Percentiles rank a stretch among this genome's conserved stretches.
Conservation (phyloP, 2,888 invertebrate genomes). For the Bellardia bayeri region DNA sequence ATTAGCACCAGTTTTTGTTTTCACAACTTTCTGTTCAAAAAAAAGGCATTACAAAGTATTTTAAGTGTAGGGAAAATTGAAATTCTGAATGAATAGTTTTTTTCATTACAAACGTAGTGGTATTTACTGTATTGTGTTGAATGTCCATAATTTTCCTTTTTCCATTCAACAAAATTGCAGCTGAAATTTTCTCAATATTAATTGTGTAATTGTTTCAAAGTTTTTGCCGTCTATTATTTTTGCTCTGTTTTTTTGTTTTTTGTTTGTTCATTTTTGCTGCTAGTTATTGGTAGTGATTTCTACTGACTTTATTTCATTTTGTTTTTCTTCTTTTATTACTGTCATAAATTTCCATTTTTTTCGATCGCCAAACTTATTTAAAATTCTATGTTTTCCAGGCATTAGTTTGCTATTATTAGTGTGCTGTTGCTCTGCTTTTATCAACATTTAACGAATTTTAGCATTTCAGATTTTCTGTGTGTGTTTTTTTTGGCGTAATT, state of each 20-base stretch:
- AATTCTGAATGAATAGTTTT: no score
- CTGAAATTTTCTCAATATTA: slow-evolving; percentile 43
- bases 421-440: background rate
- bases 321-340: background rate
- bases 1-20: no score
- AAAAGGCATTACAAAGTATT: no score
- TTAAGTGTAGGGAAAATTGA: no score
- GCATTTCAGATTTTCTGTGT: background rate
- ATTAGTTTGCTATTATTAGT: slow-evolving; percentile 9
- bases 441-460: slow-evolving; percentile 4
- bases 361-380: background rate
- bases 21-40: no score
- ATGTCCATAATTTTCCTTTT: background rate
- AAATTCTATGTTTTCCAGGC: slow-evolving; percentile 29
- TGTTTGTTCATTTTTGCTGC: slow-evolving; percentile 1
- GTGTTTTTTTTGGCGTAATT: background rate
- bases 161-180: background rate
- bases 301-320: slow-evolving; percentile 8
- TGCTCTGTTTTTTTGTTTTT: background rate
- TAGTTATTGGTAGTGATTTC: slow-evolving; percentile 25
- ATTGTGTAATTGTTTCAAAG: slow-evolving; percentile 53
- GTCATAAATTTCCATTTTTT: slow-evolving; percentile 23
- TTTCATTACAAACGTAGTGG: no score
- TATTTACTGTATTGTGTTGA: background rate
- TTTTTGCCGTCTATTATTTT: slow-evolving; percentile 22